Base-by-base conservation (phyloP, 92 coral and sea anemone species). In the Heliopora coerulea region DNA sequence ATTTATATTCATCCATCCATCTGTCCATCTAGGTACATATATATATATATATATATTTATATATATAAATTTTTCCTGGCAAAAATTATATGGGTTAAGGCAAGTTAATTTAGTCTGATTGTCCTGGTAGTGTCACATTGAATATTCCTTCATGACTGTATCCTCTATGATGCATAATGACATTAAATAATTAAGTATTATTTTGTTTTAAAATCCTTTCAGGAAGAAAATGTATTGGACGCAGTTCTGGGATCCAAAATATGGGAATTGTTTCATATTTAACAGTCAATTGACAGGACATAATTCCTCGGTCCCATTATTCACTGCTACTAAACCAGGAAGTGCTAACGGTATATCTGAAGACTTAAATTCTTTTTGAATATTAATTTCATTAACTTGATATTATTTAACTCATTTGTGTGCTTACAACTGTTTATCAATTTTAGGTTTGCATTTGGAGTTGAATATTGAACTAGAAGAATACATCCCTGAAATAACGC, bases 191-290 rank as follows among this genome's bases (percentile, higher is more conserved):
- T 4, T 37, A 4, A 37, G 11, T 37, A 11, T 37, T 46, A 6
- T 8, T 3, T n/a, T 46, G 15, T 46, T 46, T 8, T 46, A 15
- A 46, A 46, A 6, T 15, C 52, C 37, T 27, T 66, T 37, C 49
- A 66, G 73, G 50, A 39, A 66, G 5, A 46, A 24, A 7, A 79
- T 18, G n/a, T 30, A 79, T 27, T 79, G 83, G 78, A 29, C 40
- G 2, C 25, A 20, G 19, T 67, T 79, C 54, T 79, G 83, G 78
- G 83, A 79, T 30, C 56, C 65, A 17, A 41, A 54, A 25, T 79
- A 56, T 68, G 83, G 83, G 14, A 79, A 79, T 42, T 79, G 83
- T 42, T 79, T 26, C 78, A 79, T 74, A 1, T 79, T 79, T 13
- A 79, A 79, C 54, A 64, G 83, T 39, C 76, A 57, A 35, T 29